phyloP scores from a whole-genome alignment of 2,113 vertebrate genomes.

The Ornithorhynchus anatinus region DNA sequence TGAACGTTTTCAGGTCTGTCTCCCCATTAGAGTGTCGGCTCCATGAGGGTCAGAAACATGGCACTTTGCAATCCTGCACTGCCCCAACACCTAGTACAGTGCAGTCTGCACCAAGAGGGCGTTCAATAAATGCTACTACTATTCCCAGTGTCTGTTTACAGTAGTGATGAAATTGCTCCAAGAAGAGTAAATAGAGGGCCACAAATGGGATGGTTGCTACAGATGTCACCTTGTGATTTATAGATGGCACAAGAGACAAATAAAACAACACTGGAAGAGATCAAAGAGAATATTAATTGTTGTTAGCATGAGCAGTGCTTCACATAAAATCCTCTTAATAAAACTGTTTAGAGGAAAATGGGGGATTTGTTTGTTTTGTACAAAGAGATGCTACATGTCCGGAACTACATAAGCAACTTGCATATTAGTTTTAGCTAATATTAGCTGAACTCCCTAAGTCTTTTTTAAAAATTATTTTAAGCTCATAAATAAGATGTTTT shows the following conservation, averaged over 20 bases:
- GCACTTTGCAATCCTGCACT: too few relatives aligned
- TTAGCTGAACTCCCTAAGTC: conserved; percentile 30
- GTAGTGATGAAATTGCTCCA: conserved; percentile 25
- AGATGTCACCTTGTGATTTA: conserved; percentile 29
- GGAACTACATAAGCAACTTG: conserved; percentile 52
- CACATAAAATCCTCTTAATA: conserved; percentile 41
- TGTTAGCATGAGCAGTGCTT: conserved; percentile 30
- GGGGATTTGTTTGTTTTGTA: conserved; percentile 46
- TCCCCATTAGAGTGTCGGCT: too few relatives aligned
- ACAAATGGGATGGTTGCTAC: conserved; percentile 32
- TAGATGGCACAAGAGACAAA: conserved; percentile 9
- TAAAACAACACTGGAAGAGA: conserved; percentile 22
- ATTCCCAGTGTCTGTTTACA: too few relatives aligned
- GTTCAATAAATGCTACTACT: too few relatives aligned
- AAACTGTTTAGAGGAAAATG: conserved; percentile 52
- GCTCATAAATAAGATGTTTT: conserved; percentile 34
- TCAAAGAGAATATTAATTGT: conserved; percentile 38
- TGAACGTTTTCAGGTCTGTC: too few relatives aligned
- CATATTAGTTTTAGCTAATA: conserved; percentile 46
- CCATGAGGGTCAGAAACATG: too few relatives aligned
- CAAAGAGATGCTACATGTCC: conserved; percentile 23
- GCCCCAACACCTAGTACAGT: too few relatives aligned
- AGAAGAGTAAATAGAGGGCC: conserved; percentile 8
- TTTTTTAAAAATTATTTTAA: not conserved
- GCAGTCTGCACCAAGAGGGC: too few relatives aligned